phyloP scores from a whole-genome alignment of 2,113 vertebrate species.

The Notothenia coriiceps region DNA sequence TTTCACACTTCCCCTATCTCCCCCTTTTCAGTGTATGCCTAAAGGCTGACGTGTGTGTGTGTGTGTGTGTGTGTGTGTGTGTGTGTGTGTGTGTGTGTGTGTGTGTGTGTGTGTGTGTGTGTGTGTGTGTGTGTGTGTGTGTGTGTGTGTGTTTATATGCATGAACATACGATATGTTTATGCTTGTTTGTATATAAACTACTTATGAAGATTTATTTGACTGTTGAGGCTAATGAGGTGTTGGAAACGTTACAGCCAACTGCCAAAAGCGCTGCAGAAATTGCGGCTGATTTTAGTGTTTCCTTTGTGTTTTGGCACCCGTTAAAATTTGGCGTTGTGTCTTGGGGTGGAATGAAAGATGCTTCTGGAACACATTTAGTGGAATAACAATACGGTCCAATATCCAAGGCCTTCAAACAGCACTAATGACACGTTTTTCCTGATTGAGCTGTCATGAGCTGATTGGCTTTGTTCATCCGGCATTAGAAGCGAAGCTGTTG shows the following conservation, averaged over 20 bases:
- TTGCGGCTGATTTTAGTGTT: slow-evolving; percentile 16
- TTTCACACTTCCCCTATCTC: slow-evolving; percentile 2
- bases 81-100: slow-evolving; percentile 5
- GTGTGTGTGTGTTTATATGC: slow-evolving; percentile 2
- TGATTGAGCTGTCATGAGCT: slow-evolving; percentile 51
- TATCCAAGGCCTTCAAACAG: slow-evolving; percentile 43
- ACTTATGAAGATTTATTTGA: slow-evolving; percentile 22
- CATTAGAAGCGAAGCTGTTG: slow-evolving; percentile 59
- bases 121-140: slow-evolving; percentile 7
- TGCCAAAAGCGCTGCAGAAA: slow-evolving; percentile 32
- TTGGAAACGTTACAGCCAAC: slow-evolving; percentile 26
- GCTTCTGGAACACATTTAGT: slow-evolving; percentile 51
- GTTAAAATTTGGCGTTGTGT: slow-evolving; percentile 33
- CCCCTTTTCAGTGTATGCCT: not conserved
- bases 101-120: slow-evolving; percentile 13
- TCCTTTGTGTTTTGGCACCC: slow-evolving; percentile 35
- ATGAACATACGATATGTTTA: not conserved
- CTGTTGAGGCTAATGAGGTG: slow-evolving; percentile 31
- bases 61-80: slow-evolving; percentile 14
- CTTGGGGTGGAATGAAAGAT: slow-evolving; percentile 31
- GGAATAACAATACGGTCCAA: slow-evolving; percentile 37
- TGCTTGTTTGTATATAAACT: not conserved
- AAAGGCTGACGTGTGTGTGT: not conserved
- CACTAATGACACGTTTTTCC: slow-evolving; percentile 42
- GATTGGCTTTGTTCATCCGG: slow-evolving; percentile 52